phyloP scores from a whole-genome alignment of 2,797 vertebrate genomes.

The Anguilla marmorata region DNA sequence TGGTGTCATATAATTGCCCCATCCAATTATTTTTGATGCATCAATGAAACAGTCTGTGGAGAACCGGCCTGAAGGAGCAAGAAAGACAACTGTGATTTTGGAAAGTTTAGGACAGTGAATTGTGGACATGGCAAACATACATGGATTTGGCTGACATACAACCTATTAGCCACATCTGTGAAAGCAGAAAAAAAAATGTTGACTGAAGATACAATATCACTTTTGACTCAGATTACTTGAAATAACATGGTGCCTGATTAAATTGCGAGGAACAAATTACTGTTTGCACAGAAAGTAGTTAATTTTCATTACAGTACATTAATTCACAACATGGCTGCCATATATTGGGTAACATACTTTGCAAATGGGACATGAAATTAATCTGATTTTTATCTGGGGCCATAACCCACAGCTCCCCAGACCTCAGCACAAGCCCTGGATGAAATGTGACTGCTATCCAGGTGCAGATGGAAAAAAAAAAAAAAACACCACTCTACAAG shows the following conservation, averaged over 20 bases:
- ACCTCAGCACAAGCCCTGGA: background rate
- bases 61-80: no score
- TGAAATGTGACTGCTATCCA: background rate
- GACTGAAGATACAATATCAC: background rate
- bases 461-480: background rate
- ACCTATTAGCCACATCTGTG: no score
- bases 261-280: background rate
- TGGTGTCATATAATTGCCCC: no score
- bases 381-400: background rate
- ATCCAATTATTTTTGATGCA: no score
- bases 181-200: background rate
- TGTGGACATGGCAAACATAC: no score
- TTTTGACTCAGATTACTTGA: background rate
- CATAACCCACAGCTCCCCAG: background rate
- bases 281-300: background rate
- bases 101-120: no score
- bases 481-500: background rate
- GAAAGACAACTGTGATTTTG: no score
- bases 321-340: background rate
- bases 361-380: background rate
- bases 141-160: no score
- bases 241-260: background rate
- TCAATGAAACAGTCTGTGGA: no score
- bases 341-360: background rate
- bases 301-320: background rate